Conservation (phyloP, 1,140 invertebrate species). For the Cyrtorhinus lividipennis region DNA sequence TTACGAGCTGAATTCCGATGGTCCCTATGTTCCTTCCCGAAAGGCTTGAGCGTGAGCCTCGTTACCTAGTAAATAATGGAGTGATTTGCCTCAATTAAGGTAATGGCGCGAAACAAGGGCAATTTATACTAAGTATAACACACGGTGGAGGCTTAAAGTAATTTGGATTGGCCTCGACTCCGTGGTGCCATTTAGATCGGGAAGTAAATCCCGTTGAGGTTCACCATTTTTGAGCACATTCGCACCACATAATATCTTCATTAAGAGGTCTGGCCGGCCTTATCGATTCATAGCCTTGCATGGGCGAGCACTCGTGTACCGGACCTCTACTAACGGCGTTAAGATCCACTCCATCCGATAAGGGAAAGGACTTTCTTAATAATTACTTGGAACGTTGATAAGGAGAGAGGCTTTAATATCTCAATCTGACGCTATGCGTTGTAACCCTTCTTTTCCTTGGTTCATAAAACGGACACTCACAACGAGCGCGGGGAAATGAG, state of each 20-base stretch:
- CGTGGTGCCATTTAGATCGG: no score
- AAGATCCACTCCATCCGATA: neutral
- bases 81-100: no score
- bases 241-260: neutral
- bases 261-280: neutral
- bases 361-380: neutral
- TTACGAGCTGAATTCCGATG: no score
- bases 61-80: no score
- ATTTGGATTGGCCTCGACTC: no score
- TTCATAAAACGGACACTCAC: neutral
- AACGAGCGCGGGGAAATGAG: neutral
- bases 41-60: no score
- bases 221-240: neutral
- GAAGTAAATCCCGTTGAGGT: no score
- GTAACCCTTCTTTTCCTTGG: neutral
- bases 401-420: neutral
- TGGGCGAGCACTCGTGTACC: neutral
- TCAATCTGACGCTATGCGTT: neutral
- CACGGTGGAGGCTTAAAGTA: no score
- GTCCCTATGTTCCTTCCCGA: no score
- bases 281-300: neutral
- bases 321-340: neutral
- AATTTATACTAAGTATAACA: no score
- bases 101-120: no score
- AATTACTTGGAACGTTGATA: neutral